Conservation (phyloP, 1,140 invertebrate species). For the Patella vulgata region DNA sequence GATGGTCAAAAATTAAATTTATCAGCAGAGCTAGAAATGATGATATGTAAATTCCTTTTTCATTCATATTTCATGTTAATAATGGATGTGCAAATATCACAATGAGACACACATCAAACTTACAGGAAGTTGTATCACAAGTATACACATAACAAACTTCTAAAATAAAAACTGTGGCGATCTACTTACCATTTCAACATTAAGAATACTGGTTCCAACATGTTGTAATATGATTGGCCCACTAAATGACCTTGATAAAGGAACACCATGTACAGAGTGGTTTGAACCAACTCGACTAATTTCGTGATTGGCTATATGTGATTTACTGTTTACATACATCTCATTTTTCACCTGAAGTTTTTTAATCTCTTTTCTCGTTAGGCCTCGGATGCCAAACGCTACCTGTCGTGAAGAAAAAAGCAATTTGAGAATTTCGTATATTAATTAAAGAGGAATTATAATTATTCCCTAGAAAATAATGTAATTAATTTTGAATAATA, state of each 20-base stretch:
- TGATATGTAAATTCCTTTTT: too few relatives aligned
- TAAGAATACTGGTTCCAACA: constrained; percentile 25
- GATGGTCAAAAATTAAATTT: too few relatives aligned
- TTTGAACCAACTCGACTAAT: constrained; percentile 20
- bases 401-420: constrained; percentile 68
- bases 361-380: constrained; percentile 90
- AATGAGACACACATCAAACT: too few relatives aligned
- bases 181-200: constrained; percentile 33
- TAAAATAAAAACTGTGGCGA: not conserved
- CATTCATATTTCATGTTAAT: too few relatives aligned
- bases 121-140: too few relatives aligned
- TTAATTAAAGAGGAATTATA: not conserved
- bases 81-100: too few relatives aligned
- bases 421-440: too few relatives aligned
- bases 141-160: not conserved
- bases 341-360: constrained; percentile 91
- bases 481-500: constrained; percentile 1
- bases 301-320: constrained; percentile 11
- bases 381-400: constrained; percentile 90
- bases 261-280: constrained; percentile 14
- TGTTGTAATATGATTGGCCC: constrained; percentile 31
- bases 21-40: too few relatives aligned
- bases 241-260: constrained; percentile 28
- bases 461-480: not conserved
- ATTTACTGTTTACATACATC: constrained; percentile 80